phyloP scores from a whole-genome alignment of 2,113 vertebrate genomes.

The western clawed frog (Xenopus tropicalis) region DNA sequence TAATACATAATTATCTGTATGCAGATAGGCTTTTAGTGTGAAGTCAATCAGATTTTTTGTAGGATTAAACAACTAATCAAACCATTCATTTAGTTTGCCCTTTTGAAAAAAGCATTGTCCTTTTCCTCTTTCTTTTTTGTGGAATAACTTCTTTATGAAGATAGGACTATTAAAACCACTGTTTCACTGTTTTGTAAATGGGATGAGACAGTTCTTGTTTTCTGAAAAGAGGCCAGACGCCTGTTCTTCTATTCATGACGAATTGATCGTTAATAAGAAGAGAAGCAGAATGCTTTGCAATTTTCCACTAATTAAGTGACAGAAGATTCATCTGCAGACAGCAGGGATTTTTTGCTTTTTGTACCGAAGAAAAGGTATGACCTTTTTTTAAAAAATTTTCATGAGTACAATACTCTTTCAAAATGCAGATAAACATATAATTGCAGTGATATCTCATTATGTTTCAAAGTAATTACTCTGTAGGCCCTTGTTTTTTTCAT shows the following conservation, averaged over 20 bases:
- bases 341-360: conserved; percentile 23
- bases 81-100: no score
- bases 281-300: conserved; percentile 43
- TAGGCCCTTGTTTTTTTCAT: background rate
- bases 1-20: no score
- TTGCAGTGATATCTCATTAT: background rate
- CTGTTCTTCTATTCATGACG: conserved; percentile 44
- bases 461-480: background rate
- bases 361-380: conserved; percentile 6
- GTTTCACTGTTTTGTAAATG: conserved; percentile 33
- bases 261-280: conserved; percentile 45
- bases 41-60: no score
- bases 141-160: conserved; percentile 37
- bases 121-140: background rate
- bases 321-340: conserved; percentile 40
- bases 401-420: background rate
- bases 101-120: no score
- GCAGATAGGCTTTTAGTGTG: no score
- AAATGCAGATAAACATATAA: conserved; percentile 7
- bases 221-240: conserved; percentile 27
- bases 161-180: conserved; percentile 33
- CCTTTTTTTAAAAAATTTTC: conserved; percentile 8
- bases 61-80: no score
- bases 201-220: conserved; percentile 45
- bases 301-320: conserved; percentile 45